phyloP scores from a whole-genome alignment of 2,888 invertebrate species.

The Leptinotarsa tumamoca region DNA sequence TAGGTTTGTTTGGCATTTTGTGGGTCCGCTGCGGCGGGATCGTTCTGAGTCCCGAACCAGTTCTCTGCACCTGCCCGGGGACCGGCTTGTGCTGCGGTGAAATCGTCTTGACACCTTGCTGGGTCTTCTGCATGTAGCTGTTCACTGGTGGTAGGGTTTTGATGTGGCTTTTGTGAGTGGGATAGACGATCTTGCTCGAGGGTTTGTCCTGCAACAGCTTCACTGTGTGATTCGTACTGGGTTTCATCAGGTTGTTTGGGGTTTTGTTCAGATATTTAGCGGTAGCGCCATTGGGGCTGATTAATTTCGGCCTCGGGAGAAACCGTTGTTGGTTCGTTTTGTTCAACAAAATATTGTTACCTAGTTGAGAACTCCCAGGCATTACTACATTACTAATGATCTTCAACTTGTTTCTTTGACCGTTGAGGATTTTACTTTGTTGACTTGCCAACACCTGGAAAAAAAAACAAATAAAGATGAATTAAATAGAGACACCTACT shows the following conservation, averaged over 20 bases:
- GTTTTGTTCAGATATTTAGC: conserved; percentile 61
- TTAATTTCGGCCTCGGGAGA: conserved; percentile 59
- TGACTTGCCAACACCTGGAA: conserved; percentile 50
- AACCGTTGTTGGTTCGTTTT: conserved; percentile 58
- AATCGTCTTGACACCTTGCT: conserved; percentile 60
- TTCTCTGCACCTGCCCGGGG: conserved; percentile 58
- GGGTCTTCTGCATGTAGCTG: conserved; percentile 55
- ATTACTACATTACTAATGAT: conserved; percentile 63
- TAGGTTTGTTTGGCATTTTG: conserved; percentile 62
- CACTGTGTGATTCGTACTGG: conserved; percentile 44
- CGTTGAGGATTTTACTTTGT: conserved; percentile 58
- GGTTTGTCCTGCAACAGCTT: conserved; percentile 53
- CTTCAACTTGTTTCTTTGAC: conserved; percentile 65
- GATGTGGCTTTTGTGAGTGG: conserved; percentile 62
- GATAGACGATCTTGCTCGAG: conserved; percentile 55
- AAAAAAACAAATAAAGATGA: neutral
- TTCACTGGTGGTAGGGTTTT: conserved; percentile 60
- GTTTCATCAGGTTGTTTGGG: conserved; percentile 49
- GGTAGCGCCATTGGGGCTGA: conserved; percentile 59
- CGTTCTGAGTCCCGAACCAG: conserved; percentile 62
- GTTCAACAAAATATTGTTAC: conserved; percentile 59
- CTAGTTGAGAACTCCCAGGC: conserved; percentile 54
- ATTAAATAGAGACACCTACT: neutral
- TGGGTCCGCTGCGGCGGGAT: conserved; percentile 64
- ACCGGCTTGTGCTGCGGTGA: conserved; percentile 59